Evolutionary conservation across 2,113 vertebrate genomes (phyloP).

Genomic region (Anser cygnoides): DNA sequence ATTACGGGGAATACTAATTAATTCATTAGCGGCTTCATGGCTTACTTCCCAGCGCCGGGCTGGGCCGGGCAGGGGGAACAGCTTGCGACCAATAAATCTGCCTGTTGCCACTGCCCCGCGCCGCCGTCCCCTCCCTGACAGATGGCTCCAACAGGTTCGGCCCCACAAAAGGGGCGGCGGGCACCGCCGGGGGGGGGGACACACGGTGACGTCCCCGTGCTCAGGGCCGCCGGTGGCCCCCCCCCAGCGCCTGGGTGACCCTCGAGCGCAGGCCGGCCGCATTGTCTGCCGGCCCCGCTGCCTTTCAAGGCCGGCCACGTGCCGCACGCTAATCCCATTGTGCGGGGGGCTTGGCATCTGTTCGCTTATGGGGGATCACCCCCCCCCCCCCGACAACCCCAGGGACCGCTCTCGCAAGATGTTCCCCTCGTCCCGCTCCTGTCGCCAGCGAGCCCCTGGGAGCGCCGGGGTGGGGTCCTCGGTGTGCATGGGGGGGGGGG

Average conservation of each 20-base stretch:
- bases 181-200: neutral
- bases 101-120: slow-evolving; percentile 18
- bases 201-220: neutral
- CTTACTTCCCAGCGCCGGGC: neutral
- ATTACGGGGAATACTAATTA: slow-evolving; percentile 49
- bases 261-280: neutral
- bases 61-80: slow-evolving; percentile 26
- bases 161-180: neutral
- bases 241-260: neutral
- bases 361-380: neutral
- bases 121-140: neutral
- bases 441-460: accelerated
- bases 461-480: neutral
- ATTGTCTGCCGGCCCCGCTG: neutral
- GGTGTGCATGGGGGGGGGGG: accelerated
- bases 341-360: slow-evolving; percentile 38
- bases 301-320: neutral
- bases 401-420: neutral
- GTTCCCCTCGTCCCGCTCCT: neutral
- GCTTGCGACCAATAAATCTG: slow-evolving; percentile 64
- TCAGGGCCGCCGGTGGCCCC: neutral
- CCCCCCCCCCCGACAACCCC: neutral
- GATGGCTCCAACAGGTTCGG: slow-evolving; percentile 70
- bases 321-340: slow-evolving; percentile 13
- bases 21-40: slow-evolving; percentile 21